phyloP scores from a whole-genome alignment of 1,140 invertebrate genomes.

The Meteorus sp. region DNA sequence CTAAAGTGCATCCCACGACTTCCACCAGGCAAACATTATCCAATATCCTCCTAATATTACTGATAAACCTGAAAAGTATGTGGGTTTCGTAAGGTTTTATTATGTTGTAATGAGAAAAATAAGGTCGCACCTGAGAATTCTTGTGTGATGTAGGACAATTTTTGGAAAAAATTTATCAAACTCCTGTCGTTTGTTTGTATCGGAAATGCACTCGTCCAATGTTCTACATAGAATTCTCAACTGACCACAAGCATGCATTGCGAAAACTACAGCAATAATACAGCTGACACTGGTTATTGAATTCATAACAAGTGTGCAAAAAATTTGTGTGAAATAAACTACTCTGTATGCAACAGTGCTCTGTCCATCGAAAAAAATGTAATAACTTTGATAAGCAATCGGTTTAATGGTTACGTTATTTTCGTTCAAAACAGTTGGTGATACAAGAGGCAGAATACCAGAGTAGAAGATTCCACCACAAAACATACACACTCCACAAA shows the following conservation, averaged over 20 bases:
- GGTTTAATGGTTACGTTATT: conserved; percentile 17
- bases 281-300: conserved; percentile 4
- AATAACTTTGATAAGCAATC: conserved; percentile 25
- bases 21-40: conserved; percentile 36
- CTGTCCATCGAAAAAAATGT: conserved; percentile 10
- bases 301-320: conserved; percentile 21
- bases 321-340: conserved; percentile 10
- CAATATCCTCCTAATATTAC: conserved; percentile 13
- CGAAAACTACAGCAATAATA: conserved; percentile 9
- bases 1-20: conserved; percentile 30
- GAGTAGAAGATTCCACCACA: conserved; percentile 18
- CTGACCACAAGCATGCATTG: conserved; percentile 39
- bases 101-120: too few relatives aligned
- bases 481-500: conserved; percentile 19
- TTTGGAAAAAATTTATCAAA: neutral
- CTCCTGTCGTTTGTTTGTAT: neutral
- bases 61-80: conserved; percentile 17
- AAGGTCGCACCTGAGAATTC: conserved; percentile 16
- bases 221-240: conserved; percentile 37
- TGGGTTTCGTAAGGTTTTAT: too few relatives aligned
- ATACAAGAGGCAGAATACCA: conserved; percentile 16
- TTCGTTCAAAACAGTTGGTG: neutral
- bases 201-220: neutral
- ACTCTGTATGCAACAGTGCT: conserved; percentile 27
- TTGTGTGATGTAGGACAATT: conserved; percentile 16